These are phyloP conservation scores for Meles meles DNA, from an alignment of 2,113 vertebrate genomes.

Conservation along the genomic window DNA sequence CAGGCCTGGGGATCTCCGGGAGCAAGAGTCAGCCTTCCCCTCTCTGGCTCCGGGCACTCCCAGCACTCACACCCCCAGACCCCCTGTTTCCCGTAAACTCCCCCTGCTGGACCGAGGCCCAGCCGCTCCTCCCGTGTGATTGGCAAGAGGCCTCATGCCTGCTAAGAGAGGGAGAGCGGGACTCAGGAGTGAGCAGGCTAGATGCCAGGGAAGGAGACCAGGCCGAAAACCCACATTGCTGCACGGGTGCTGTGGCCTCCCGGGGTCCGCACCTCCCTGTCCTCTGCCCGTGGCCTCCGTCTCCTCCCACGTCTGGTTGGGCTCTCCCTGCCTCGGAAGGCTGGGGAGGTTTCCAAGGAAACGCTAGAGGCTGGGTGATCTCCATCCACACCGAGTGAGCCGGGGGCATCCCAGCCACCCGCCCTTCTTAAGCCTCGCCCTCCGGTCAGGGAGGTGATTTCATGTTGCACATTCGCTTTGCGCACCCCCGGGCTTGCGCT, in stretches of 20 bases:
- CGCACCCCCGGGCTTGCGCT: not conserved
- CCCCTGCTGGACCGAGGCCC: not conserved
- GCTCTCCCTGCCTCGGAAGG: not conserved
- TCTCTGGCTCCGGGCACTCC: not conserved
- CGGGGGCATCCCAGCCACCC: not conserved
- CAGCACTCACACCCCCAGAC: not conserved
- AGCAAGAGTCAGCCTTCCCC: not conserved
- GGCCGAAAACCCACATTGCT: not conserved
- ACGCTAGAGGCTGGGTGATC: not conserved
- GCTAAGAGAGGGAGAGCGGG: constrained; percentile 3
- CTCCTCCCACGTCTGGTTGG: not conserved
- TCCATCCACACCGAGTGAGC: not conserved
- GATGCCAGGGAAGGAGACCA: not conserved
- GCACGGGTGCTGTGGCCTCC: not conserved
- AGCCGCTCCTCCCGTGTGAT: constrained; percentile 43
- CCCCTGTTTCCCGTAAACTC: not conserved
- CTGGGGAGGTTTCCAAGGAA: not conserved
- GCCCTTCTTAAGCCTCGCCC: not conserved
- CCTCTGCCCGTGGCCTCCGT: not conserved
- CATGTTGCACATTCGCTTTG: not conserved
- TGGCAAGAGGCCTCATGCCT: constrained; percentile 31
- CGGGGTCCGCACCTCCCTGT: not conserved
- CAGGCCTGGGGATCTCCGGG: not conserved
- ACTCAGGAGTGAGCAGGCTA: not conserved
- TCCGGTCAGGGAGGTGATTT: not conserved